Conservation (phyloP, 2,113 vertebrate genomes). For the Sinocyclocheilus grahami region DNA sequence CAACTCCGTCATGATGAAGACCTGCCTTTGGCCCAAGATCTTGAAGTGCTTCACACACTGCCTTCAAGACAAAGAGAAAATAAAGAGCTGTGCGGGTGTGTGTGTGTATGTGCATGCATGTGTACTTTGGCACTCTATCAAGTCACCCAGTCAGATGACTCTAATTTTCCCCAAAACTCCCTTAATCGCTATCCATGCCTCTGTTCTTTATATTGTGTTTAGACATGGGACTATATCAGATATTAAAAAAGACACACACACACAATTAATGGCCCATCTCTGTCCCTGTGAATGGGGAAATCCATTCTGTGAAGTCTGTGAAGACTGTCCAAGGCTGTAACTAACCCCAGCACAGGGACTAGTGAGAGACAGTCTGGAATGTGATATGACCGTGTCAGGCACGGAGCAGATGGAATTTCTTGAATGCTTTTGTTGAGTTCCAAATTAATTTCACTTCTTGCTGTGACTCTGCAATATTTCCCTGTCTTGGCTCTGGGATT, state of each 20-base stretch:
- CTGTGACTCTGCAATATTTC: slow-evolving; percentile 71
- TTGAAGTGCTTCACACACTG: slow-evolving; percentile 86
- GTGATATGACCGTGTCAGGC: slow-evolving; percentile 56
- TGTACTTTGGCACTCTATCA: slow-evolving; percentile 54
- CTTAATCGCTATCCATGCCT: slow-evolving; percentile 47
- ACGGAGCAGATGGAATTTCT: slow-evolving; percentile 66
- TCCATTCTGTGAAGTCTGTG: slow-evolving; percentile 37
- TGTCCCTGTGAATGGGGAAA: slow-evolving; percentile 26
- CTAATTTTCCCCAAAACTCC: slow-evolving; percentile 47
- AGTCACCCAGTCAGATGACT: slow-evolving; percentile 52
- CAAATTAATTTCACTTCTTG: slow-evolving; percentile 76
- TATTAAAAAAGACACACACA: slow-evolving; percentile 28
- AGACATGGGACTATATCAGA: slow-evolving; percentile 48
- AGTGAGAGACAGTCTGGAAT: slow-evolving; percentile 58
- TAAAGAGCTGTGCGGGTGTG: slow-evolving; percentile 31
- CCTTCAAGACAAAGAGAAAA: slow-evolving; percentile 75
- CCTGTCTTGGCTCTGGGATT: slow-evolving; percentile 68
- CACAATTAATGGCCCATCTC: slow-evolving; percentile 50
- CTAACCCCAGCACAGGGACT: slow-evolving; percentile 26
- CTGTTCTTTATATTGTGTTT: slow-evolving; percentile 35
- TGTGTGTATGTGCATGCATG: neutral
- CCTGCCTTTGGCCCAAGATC: slow-evolving; percentile 76
- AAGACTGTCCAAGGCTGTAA: slow-evolving; percentile 51
- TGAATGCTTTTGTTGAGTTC: slow-evolving; percentile 70
- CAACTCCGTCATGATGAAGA: slow-evolving; percentile 89